Evolutionary conservation across 2,113 vertebrate genomes (phyloP).

Genomic region (Urocynchramus pylzowi): DNA sequence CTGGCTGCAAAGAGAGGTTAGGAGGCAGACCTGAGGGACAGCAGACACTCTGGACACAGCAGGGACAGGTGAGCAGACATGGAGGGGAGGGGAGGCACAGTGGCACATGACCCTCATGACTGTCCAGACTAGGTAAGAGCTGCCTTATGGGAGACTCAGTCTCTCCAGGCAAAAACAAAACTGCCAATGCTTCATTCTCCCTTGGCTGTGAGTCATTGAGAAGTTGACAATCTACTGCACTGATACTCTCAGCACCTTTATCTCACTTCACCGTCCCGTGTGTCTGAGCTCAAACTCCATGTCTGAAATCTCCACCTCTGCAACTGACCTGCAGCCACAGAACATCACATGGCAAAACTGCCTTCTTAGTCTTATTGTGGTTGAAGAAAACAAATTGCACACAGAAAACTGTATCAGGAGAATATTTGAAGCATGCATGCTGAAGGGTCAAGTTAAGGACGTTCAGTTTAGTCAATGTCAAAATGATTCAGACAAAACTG

Average conservation of each 20-base stretch:
- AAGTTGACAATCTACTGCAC: background rate
- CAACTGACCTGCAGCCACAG: background rate
- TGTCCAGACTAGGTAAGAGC: background rate
- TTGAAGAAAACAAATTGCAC: background rate
- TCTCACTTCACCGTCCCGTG: accelerated
- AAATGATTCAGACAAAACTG: background rate
- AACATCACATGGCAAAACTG: background rate
- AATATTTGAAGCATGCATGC: background rate
- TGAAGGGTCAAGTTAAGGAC: background rate
- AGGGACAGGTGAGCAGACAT: background rate
- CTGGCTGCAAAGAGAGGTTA: background rate
- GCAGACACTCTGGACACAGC: background rate
- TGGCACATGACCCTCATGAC: accelerated
- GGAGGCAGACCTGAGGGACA: background rate
- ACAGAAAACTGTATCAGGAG: background rate
- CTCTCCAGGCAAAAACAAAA: background rate
- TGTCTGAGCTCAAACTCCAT: background rate
- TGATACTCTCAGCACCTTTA: background rate
- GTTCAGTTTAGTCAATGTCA: background rate
- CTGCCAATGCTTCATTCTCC: background rate
- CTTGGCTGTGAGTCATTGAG: background rate
- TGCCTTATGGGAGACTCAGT: background rate
- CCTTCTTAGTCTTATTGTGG: background rate
- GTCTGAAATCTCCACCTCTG: background rate
- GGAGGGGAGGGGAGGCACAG: background rate